Evolutionary conservation across 2,797 vertebrate genomes (phyloP).

Genomic region (Gambelia wislizenii): DNA sequence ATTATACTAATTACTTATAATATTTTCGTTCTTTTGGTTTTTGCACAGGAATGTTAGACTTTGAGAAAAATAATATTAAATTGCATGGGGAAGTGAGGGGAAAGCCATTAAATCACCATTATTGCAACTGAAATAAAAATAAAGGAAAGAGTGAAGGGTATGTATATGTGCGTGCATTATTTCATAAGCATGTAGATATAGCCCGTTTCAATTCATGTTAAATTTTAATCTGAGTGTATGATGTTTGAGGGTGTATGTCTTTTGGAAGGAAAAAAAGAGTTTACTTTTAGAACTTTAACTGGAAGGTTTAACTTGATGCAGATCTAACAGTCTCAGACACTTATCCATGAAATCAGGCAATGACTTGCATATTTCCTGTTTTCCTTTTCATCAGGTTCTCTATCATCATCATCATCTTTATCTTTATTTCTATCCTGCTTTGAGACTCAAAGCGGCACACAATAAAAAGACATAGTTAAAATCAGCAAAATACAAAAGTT

Average conservation of each 20-base stretch:
- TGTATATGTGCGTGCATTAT: not conserved
- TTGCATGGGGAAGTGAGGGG: constrained; percentile 38
- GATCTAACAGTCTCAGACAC: not conserved
- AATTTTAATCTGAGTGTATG: not conserved
- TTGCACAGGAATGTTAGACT: constrained; percentile 55
- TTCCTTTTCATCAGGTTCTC: not conserved
- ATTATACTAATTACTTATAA: constrained; percentile 58
- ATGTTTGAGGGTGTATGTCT: no score
- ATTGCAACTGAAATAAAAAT: constrained; percentile 57
- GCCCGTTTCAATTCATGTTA: not conserved
- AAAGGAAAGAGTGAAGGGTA: not conserved
- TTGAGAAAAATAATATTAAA: constrained; percentile 56
- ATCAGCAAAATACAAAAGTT: no score
- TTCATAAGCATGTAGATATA: not conserved
- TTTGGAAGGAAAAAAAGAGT: not conserved
- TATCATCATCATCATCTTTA: no score
- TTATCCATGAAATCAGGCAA: not conserved
- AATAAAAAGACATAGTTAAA: no score
- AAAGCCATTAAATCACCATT: constrained; percentile 37
- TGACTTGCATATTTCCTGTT: not conserved
- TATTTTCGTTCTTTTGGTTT: constrained; percentile 59
- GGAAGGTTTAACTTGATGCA: not conserved
- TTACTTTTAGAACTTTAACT: not conserved
- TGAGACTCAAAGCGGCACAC: no score
- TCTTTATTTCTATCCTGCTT: no score